These are phyloP conservation scores for Drosophila ananassae DNA, from an alignment of 1,140 invertebrate species.

Conservation along the genomic window DNA sequence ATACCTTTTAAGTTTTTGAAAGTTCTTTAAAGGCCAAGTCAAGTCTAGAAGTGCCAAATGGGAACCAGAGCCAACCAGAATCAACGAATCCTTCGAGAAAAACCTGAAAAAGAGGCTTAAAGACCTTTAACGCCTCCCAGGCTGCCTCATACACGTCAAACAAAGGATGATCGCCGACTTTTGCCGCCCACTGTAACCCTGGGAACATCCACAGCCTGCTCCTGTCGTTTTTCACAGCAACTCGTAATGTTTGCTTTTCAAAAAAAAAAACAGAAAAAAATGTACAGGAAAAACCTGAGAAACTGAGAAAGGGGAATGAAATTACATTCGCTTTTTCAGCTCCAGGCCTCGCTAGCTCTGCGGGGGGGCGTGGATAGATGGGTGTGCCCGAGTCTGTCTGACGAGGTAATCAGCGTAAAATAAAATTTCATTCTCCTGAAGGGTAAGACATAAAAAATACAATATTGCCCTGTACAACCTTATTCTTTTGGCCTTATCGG, in stretches of 20 bases:
- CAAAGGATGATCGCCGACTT: constrained; percentile 58
- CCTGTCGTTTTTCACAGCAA: constrained; percentile 19
- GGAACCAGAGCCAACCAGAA: constrained; percentile 10
- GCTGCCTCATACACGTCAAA: constrained; percentile 1
- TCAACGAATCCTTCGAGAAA: background rate
- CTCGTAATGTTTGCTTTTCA: constrained; percentile 17
- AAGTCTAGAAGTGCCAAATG: constrained; percentile 2
- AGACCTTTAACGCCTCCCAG: constrained; percentile 18
- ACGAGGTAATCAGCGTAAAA: constrained; percentile 75
- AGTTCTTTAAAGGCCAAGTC: background rate
- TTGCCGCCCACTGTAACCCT: constrained; percentile 52
- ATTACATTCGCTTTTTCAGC: constrained; percentile 66
- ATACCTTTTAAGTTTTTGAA: no score
- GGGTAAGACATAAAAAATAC: constrained; percentile 60
- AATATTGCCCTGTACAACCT: constrained; percentile 16
- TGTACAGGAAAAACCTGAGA: constrained; percentile 1
- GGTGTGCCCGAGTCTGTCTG: constrained; percentile 55
- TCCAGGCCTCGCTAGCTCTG: background rate
- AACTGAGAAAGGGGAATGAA: constrained; percentile 44
- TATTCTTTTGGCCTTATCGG: constrained; percentile 4
- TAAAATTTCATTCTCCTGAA: constrained; percentile 62
- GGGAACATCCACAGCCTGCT: constrained; percentile 57
- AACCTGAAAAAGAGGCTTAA: constrained; percentile 11
- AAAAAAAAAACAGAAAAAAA: background rate
- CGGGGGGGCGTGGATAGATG: constrained; percentile 26